A percentile compares a stretch with the other conserved stretches of the same genome.
These are phyloP conservation scores for Nipponacmea schrenckii DNA, from an alignment of 2,888 invertebrate species.

Conservation along the genomic window DNA sequence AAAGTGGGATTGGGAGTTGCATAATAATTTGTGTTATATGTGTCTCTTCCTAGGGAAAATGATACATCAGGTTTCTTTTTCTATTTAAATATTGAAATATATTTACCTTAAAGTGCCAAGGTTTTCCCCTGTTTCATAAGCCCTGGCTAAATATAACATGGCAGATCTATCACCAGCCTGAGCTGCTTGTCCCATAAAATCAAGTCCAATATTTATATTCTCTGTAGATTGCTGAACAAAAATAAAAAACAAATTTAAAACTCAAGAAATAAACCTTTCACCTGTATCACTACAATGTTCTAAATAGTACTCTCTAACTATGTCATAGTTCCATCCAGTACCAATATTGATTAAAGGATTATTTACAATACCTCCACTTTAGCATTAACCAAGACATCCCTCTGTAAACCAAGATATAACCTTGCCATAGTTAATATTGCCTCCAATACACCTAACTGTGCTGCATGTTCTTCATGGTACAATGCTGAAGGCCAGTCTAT, in stretches of 20 bases:
- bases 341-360: too few species aligned
- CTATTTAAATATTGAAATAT: too few species aligned
- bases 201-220: conserved; percentile 64
- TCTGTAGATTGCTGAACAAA: conserved; percentile 51
- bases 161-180: conserved; percentile 70
- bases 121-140: conserved; percentile 69
- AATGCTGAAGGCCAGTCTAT: conserved; percentile 71
- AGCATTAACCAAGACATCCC: conserved; percentile 70
- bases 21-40: too few species aligned
- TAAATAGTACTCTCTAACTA: too few species aligned
- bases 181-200: conserved; percentile 70
- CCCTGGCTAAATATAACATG: conserved; percentile 71
- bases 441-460: conserved; percentile 71
- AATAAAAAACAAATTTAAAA: conserved; percentile 16
- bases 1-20: too few species aligned
- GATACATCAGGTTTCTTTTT: too few species aligned
- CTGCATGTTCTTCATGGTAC: conserved; percentile 71
- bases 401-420: conserved; percentile 69
- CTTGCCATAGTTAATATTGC: conserved; percentile 70
- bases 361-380: conserved; percentile 60
- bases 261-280: not conserved
- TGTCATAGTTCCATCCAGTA: too few species aligned
- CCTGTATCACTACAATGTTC: too few species aligned
- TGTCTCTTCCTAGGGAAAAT: too few species aligned
- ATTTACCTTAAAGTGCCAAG: conserved; percentile 62